Evolutionary conservation across 2,888 invertebrate species (phyloP), one percentile per base, ranked within the genome.

Genomic region (Leptogaster cylindrica): DNA sequence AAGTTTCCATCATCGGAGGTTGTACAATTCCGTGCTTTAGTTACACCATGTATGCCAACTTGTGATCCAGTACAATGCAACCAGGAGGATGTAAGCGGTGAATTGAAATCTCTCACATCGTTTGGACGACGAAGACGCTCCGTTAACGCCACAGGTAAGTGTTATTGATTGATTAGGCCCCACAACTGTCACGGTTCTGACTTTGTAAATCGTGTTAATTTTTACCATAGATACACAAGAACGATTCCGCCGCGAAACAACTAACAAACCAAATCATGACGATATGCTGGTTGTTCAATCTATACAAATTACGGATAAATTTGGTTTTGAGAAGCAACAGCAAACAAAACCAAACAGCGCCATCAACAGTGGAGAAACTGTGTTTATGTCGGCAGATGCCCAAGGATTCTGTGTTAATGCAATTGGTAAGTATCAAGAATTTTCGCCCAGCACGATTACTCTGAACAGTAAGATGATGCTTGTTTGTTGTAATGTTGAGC

Each of bases 1-100:
- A 95, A 96, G 81, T 96, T 96, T 85, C 95, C 95, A 44, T 94
- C 94, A 55, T 94, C 94, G 10, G 95, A 95, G 79, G 91, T 94
- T 48, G 95, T 96, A 1, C 95, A 95, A 79, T 96, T 96, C 88
- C 88, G 95, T 71, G 95, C 95, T n/a, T 81, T 95, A 76, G 95
- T 96, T 36, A 95, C 95, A 2, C 95, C 95, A 0, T 95, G 95
- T 80, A 91, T 96, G 89, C 95, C 95, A 20, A 87, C 89, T 44
- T 96, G 95, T 81, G 93, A 94, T 78, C 95, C 95, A 6, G 93
- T 95, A 7, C 92, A 92, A 77, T 95, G 95, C 79, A 91, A 93
- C 75, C 87, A 90, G 74, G 88, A 89, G 75, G 93, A 93, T 75
- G 87, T 89, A 58, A 90, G 91, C 68, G 93, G 93, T 70, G 91